Evolutionary conservation across 2,797 vertebrate species (phyloP).

Genomic region (Acipenser ruthenus): DNA sequence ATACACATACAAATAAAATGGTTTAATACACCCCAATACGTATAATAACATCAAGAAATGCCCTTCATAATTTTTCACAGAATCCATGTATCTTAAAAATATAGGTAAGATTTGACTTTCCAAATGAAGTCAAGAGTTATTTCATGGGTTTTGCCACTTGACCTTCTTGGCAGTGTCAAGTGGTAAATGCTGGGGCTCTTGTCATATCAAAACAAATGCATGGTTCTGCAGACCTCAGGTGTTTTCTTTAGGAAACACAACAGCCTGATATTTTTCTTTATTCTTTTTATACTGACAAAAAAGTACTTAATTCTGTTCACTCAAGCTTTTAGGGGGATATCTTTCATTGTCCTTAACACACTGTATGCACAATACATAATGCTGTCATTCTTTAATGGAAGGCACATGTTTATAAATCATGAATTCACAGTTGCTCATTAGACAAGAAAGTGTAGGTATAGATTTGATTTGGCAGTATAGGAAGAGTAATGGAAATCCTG

Average conservation of each 20-base stretch:
- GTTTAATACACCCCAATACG: too few relatives aligned
- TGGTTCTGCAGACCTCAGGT: background rate
- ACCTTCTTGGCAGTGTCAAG: background rate
- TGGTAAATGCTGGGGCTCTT: background rate
- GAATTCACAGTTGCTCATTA: background rate
- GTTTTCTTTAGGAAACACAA: background rate
- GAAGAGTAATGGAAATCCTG: background rate
- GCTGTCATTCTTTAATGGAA: background rate
- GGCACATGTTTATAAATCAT: background rate
- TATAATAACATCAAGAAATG: too few relatives aligned
- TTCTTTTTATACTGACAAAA: background rate
- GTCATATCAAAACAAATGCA: background rate
- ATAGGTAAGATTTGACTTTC: background rate
- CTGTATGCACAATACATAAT: too few relatives aligned
- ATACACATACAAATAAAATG: too few relatives aligned
- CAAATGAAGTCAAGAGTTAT: background rate
- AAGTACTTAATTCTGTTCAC: background rate
- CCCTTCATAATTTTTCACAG: too few relatives aligned
- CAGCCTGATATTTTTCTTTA: background rate
- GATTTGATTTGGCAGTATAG: background rate
- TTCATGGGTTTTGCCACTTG: background rate
- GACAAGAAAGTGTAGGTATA: background rate
- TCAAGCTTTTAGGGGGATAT: background rate
- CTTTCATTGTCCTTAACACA: background rate
- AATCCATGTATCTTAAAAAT: too few relatives aligned